A percentile compares a stretch with the other conserved stretches of the same genome.
Conservation (phyloP, 1,140 invertebrate genomes). For the Antheraea mylitta region DNA sequence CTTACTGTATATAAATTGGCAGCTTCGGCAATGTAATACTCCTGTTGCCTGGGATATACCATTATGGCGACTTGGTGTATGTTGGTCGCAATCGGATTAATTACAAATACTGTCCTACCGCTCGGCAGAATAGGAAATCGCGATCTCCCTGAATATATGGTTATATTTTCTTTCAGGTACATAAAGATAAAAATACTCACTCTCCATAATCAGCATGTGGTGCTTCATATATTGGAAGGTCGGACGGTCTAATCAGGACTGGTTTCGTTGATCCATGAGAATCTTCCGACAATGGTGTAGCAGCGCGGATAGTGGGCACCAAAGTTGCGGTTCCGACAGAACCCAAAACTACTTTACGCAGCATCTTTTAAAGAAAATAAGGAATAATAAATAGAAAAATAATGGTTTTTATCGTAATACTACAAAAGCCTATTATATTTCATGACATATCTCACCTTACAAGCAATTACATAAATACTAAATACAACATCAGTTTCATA, state of each 20-base stretch:
- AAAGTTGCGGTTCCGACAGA: constrained; percentile 50
- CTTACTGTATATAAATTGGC: too few species aligned
- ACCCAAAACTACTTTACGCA: constrained; percentile 65
- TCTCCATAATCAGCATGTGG: constrained; percentile 67
- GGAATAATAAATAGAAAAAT: background rate
- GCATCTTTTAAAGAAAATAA: constrained; percentile 47
- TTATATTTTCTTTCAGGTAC: background rate
- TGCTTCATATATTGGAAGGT: constrained; percentile 78
- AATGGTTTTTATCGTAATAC: background rate
- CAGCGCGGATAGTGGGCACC: constrained; percentile 57
- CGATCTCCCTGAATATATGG: too few species aligned
- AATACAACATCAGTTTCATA: background rate
- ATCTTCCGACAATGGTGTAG: constrained; percentile 51
- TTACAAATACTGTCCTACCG: too few species aligned
- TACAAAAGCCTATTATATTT: constrained; percentile 33
- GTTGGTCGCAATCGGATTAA: too few species aligned
- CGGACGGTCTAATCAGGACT: constrained; percentile 73
- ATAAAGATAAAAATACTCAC: constrained; percentile 39
- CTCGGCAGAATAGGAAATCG: too few species aligned
- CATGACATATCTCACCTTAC: constrained; percentile 31
- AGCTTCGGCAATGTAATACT: too few species aligned
- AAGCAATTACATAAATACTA: constrained; percentile 58
- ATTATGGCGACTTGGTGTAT: too few species aligned
- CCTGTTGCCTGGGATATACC: too few species aligned
- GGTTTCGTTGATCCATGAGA: constrained; percentile 41